These are phyloP conservation scores for Nysson spinosus DNA, from an alignment of 2,888 invertebrate genomes.

Conservation along the genomic window DNA sequence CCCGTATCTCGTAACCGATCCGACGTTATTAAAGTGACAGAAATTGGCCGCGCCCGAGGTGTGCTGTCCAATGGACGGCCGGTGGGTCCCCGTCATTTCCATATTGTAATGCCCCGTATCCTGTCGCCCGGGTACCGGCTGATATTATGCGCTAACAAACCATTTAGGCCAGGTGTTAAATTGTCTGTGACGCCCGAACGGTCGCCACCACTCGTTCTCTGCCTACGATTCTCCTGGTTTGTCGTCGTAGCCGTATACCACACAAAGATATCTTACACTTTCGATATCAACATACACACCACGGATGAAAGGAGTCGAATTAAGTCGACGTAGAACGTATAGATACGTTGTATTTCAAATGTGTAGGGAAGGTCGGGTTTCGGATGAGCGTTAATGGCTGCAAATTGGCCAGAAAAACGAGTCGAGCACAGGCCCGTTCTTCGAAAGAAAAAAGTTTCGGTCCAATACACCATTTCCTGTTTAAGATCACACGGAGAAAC, in stretches of 20 bases:
- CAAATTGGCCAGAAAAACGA: conserved; percentile 70
- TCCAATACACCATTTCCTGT: conserved; percentile 47
- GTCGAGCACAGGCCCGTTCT: conserved; percentile 9
- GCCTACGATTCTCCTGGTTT: conserved; percentile 29
- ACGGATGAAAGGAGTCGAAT: conserved; percentile 10
- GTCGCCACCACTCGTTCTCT: conserved; percentile 41
- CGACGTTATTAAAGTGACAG: conserved; percentile 69
- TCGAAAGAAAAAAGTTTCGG: conserved; percentile 18
- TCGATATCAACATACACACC: no score
- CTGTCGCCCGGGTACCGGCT: conserved; percentile 64
- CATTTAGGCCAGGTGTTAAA: conserved; percentile 77
- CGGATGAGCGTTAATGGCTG: conserved; percentile 64
- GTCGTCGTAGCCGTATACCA: conserved; percentile 21
- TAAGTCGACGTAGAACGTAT: conserved; percentile 1
- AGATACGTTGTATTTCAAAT: conserved; percentile 11
- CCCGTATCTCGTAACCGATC: conserved; percentile 26
- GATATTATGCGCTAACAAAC: conserved; percentile 75
- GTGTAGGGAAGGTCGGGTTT: conserved; percentile 49
- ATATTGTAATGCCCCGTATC: conserved; percentile 76
- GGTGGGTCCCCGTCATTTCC: conserved; percentile 70
- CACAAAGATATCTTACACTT: no score
- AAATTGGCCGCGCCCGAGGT: conserved; percentile 74
- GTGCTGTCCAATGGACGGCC: conserved; percentile 54
- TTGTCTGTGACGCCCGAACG: conserved; percentile 75
- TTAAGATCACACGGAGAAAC: conserved; percentile 34